These are phyloP conservation scores for Neolamprologus variostigma DNA, from an alignment of 2,113 vertebrate species.

Conservation along the genomic window DNA sequence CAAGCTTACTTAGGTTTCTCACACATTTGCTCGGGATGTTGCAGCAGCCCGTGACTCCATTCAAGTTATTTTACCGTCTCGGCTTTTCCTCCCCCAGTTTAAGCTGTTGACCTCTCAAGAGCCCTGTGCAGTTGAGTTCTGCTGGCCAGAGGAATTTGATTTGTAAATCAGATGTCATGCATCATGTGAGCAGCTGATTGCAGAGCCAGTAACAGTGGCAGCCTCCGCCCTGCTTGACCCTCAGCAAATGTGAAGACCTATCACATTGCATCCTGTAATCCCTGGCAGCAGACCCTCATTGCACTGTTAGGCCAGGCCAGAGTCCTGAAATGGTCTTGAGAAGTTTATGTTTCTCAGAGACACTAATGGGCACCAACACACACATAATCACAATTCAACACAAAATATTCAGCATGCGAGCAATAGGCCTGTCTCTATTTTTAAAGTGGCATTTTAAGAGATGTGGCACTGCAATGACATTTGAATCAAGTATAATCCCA, in stretches of 20 bases:
- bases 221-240: conserved; percentile 43
- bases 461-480: background rate
- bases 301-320: background rate
- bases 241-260: conserved; percentile 47
- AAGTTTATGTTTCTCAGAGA: background rate
- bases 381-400: background rate
- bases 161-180: conserved; percentile 5
- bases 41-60: conserved; percentile 24
- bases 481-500: background rate
- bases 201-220: conserved; percentile 2
- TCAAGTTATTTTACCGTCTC: conserved; percentile 21
- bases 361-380: background rate
- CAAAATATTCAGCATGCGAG: background rate
- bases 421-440: background rate
- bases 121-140: background rate
- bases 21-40: conserved; percentile 48
- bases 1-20: conserved; percentile 50
- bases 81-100: background rate
- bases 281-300: conserved; percentile 30
- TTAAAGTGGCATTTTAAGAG: background rate
- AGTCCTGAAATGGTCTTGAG: background rate
- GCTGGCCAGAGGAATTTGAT: background rate
- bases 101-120: background rate
- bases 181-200: conserved; percentile 1
- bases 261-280: conserved; percentile 56